Evolutionary conservation across 1,140 invertebrate species (phyloP).

Genomic region (Galendromus occidentalis): DNA sequence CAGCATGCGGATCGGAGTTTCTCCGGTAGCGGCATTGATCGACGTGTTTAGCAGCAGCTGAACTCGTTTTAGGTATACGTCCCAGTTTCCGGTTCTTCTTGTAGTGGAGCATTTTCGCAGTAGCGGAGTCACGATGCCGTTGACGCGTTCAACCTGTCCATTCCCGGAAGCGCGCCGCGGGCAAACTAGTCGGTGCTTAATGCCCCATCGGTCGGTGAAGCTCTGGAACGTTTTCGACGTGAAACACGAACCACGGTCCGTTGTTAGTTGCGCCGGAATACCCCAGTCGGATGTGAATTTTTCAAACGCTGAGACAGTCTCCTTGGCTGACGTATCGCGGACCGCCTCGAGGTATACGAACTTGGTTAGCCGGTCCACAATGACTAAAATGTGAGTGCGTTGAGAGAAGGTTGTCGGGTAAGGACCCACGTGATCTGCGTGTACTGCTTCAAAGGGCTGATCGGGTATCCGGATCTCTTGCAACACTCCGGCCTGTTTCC

Average conservation of each 20-base stretch:
- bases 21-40: too few species aligned
- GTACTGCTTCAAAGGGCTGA: too few species aligned
- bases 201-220: neutral
- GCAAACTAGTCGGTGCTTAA: neutral
- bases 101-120: neutral
- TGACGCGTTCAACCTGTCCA: slow-evolving; percentile 11
- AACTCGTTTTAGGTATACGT: too few species aligned
- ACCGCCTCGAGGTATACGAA: neutral
- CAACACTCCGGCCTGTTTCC: too few species aligned
- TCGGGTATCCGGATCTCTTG: too few species aligned
- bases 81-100: neutral
- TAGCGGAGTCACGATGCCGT: slow-evolving; percentile 5
- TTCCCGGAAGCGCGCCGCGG: neutral
- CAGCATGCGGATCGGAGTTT: too few species aligned
- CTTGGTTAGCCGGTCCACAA: too few species aligned
- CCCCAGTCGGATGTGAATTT: neutral
- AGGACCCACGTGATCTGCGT: too few species aligned
- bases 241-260: neutral
- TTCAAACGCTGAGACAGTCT: neutral
- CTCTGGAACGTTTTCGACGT: neutral
- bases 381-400: too few species aligned
- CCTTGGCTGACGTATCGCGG: neutral
- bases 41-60: too few species aligned
- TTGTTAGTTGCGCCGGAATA: neutral
- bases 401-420: too few species aligned